These are phyloP conservation scores for Melospiza melodia DNA, from an alignment of 2,113 vertebrate species.

Conservation along the genomic window DNA sequence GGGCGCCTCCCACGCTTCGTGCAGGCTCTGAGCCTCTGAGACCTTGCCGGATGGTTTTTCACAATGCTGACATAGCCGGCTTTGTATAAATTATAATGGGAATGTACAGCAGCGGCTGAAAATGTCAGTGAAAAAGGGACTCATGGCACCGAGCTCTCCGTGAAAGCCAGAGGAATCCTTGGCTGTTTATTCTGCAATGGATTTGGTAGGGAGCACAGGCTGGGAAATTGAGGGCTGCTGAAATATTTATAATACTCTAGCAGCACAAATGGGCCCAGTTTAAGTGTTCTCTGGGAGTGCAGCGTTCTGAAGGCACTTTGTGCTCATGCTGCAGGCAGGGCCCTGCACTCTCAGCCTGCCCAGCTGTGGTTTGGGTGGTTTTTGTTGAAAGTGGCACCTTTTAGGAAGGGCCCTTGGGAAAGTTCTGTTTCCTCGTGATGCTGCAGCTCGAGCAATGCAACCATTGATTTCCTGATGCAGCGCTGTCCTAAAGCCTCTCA, in stretches of 20 bases:
- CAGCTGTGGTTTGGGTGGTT: neutral
- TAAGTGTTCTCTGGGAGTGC: neutral
- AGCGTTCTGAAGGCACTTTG: neutral
- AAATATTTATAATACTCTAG: neutral
- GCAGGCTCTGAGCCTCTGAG: neutral
- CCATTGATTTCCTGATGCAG: neutral
- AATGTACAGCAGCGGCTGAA: neutral
- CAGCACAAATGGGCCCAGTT: neutral
- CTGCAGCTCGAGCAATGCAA: fast-evolving
- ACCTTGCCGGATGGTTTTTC: fast-evolving
- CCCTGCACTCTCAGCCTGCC: fast-evolving
- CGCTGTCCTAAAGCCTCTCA: fast-evolving
- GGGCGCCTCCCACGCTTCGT: neutral
- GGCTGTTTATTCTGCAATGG: neutral
- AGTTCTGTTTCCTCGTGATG: neutral
- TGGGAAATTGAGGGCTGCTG: neutral
- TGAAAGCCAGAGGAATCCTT: neutral
- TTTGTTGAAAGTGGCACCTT: neutral
- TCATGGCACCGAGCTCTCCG: fast-evolving
- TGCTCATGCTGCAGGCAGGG: neutral
- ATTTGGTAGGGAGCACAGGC: neutral
- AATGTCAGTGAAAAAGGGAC: fast-evolving
- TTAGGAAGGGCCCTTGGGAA: neutral
- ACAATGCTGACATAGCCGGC: fast-evolving
- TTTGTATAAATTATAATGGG: fast-evolving